phyloP scores from a whole-genome alignment of 2,888 invertebrate genomes.

The Drosophila histrio region DNA sequence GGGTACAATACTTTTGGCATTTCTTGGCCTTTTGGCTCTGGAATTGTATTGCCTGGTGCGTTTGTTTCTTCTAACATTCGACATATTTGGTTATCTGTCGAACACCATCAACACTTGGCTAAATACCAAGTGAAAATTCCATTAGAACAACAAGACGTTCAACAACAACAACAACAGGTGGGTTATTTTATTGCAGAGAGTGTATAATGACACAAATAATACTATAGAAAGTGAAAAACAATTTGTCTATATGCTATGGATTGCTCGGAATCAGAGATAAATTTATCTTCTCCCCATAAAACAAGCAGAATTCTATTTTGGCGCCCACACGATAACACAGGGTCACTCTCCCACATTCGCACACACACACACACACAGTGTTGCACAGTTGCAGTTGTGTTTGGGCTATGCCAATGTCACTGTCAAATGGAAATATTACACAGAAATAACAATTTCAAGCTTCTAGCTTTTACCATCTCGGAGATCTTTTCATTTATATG shows the following conservation, averaged over 20 bases:
- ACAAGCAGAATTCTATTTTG: conserved; percentile 41
- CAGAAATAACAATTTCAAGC: too few relatives aligned
- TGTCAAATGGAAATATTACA: too few relatives aligned
- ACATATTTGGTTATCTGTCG: conserved; percentile 18
- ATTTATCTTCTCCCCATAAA: conserved; percentile 28
- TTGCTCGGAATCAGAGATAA: conserved; percentile 17
- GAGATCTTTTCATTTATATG: conserved; percentile 4
- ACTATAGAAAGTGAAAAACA: conserved; percentile 38
- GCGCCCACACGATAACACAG: conserved; percentile 56
- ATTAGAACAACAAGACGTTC: conserved; percentile 14
- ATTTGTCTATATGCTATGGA: background rate
- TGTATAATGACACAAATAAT: background rate
- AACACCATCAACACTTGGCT: conserved; percentile 4
- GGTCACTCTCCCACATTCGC: background rate
- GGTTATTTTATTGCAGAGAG: conserved; percentile 29
- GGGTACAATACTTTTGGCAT: conserved; percentile 23
- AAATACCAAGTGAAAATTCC: background rate
- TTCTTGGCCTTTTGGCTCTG: conserved; percentile 25
- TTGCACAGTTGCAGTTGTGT: conserved; percentile 6
- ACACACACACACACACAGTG: background rate
- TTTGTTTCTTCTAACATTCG: conserved; percentile 12
- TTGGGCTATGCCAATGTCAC: conserved; percentile 41
- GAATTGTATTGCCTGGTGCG: conserved; percentile 27
- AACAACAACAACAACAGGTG: conserved; percentile 71
- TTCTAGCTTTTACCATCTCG: too few relatives aligned